Evolutionary conservation across 2,888 invertebrate species (phyloP), one percentile per base, ranked within the genome.

Genomic region (Achlya flavicornis): DNA sequence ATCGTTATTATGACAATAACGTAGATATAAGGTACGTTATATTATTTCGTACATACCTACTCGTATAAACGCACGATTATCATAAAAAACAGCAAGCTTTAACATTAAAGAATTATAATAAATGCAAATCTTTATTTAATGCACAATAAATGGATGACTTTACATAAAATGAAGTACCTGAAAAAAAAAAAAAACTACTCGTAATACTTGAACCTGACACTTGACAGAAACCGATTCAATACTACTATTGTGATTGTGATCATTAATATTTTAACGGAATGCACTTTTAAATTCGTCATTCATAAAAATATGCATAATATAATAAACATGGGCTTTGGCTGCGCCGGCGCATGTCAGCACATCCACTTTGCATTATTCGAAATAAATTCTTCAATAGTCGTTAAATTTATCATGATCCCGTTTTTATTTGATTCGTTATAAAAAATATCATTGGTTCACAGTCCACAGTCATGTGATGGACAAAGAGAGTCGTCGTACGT

Each of bases 181-280:
- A 63, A 48, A 61, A 65, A 62, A 64, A 70, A 72, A 75, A 66
- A 69, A 1, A 46, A 46, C 19, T 53, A 53, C 53, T 53, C 53
- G 19, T 10, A 19, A 53, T 19, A 53, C 53, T 75, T 73, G 70
- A 69, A 70, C 66, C 69, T 67, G 66, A 72, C 68, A 64, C 64
- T 70, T 71, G 16, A 74, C 16, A 66, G 68, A 75, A 69, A 64
- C 67, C 71, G 66, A 76, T 80, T 80, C 78, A 75, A 79, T 71
- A 79, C 26, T 26, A 2, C 26, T 26, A 71, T 72, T 79, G 63
- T 77, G 80, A 78, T 78, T 67, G 64, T 64, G 68, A 74, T 71
- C 77, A 77, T 80, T 74, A 81, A 78, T 69, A 66, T 83, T 81
- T 83, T 78, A 77, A 77, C 78, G 66, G 61, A 72, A 70, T 77